Evolutionary conservation across 2,888 invertebrate genomes (phyloP), one percentile per base, ranked within the genome.

Genomic region (Drosophila atroscutellata): DNA sequence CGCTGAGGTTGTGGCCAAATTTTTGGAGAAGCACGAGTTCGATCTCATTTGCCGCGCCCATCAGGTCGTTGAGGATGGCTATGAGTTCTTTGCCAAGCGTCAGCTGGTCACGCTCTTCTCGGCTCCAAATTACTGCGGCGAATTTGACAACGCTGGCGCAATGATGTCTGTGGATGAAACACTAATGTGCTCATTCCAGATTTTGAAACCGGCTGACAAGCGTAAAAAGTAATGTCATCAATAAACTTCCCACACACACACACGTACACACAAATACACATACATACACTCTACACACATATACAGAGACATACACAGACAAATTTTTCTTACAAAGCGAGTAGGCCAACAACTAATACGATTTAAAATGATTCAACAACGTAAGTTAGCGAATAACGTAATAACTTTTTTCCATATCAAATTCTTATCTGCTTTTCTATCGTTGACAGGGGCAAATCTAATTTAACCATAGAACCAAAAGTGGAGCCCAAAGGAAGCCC

Each of bases 111-210:
- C 97, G 50, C 93, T 97, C 69, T 97, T 98, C 93, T 97, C 97
- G 80, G 98, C 98, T 72, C 98, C 98, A 55, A 98, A 98, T 93
- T 99, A 99, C 93, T 99, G 98, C 93, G 98, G 98, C 87, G 97
- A 97, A 93, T 97, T 97, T 91, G 97, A 97, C 93, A 97, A 97
- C 91, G 97, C 97, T 72, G 97, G 97, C 89, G 98, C 97, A 78
- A 97, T 99, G 97, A 99, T 99, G 99, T 98, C 98, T 30, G 99
- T 99, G 75, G 99, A 99, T 94, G 99, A 99, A 94, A 98, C 99
- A 76, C 95, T 99, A 82, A 99, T 99, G 99, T 99, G 99, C 95
- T 99, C 99, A 94, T 99, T 99, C 95, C 96, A 97, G 94, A 98
- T 98, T 92, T 94, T 98, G 92, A 97, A 97, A 95, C 99, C 99